These are phyloP conservation scores for Astatoreochromis straeleni DNA, from an alignment of 2,113 vertebrate genomes.

Conservation along the genomic window DNA sequence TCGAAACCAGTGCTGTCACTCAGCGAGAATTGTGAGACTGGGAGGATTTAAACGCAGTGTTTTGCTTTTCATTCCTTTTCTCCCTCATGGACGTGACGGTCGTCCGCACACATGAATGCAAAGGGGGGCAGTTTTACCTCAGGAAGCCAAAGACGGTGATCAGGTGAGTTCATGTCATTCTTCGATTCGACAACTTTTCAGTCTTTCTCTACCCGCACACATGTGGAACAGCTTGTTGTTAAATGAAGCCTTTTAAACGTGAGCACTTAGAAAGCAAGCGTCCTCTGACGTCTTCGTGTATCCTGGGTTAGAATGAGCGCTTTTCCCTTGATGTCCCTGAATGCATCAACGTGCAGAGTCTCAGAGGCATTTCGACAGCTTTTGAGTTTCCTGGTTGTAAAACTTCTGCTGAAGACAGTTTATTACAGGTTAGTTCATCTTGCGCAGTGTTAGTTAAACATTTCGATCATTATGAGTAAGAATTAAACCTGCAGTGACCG, in stretches of 20 bases:
- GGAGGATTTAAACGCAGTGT: not conserved
- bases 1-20: not conserved
- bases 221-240: not conserved
- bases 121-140: accelerated
- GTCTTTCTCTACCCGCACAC: not conserved
- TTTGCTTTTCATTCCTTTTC: not conserved
- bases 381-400: not conserved
- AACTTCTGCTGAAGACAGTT: accelerated
- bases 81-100: not conserved
- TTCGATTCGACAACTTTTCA: accelerated
- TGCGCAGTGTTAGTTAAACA: accelerated
- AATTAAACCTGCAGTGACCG: not conserved
- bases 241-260: accelerated
- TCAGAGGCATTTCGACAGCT: not conserved
- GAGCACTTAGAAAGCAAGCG: not conserved
- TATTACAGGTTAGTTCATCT: accelerated
- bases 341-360: not conserved
- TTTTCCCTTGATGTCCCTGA: not conserved
- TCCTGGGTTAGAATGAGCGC: not conserved
- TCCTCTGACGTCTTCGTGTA: not conserved
- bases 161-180: not conserved
- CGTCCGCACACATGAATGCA: accelerated
- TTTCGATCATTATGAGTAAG: not conserved
- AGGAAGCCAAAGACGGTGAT: not conserved
- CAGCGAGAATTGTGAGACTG: accelerated